Evolutionary conservation across 1,140 invertebrate species (phyloP).

Genomic region (Sesamia nonagrioides): DNA sequence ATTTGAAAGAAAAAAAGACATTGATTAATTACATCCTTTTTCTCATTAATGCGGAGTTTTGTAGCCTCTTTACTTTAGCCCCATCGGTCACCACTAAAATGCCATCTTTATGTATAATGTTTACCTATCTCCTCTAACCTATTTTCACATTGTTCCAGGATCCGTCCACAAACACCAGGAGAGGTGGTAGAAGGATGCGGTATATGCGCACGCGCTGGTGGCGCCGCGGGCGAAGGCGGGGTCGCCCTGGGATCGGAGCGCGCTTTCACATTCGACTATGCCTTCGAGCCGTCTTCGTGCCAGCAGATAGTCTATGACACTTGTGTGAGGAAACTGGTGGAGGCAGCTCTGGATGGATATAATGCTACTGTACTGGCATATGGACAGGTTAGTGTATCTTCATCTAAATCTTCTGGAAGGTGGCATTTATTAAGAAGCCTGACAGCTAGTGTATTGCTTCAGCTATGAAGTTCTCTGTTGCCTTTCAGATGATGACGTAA

Average conservation of each 20-base stretch:
- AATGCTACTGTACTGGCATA: slow-evolving; percentile 99
- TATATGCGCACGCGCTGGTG: slow-evolving; percentile 96
- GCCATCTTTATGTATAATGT: no score
- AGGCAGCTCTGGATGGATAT: slow-evolving; percentile 96
- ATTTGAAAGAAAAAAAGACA: not conserved
- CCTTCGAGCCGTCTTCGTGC: slow-evolving; percentile 94
- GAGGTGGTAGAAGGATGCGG: slow-evolving; percentile 98
- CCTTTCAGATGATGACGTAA: not conserved
- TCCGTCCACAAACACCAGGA: slow-evolving; percentile 96
- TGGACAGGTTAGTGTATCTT: slow-evolving; percentile 91
- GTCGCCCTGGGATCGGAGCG: slow-evolving; percentile 97
- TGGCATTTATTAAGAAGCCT: not conserved
- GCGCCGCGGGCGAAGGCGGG: slow-evolving; percentile 96
- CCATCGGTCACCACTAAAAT: no score
- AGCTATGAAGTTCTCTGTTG: not conserved
- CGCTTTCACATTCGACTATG: slow-evolving; percentile 98
- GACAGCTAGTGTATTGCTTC: no score
- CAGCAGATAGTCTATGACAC: slow-evolving; percentile 94
- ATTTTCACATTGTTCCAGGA: slow-evolving; percentile 88
- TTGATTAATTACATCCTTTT: no score
- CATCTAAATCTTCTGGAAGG: not conserved
- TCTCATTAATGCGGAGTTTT: no score
- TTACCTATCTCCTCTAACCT: slow-evolving; percentile 33
- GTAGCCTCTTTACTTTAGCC: no score
- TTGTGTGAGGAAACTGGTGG: slow-evolving; percentile 95